phyloP scores from a whole-genome alignment of 2,113 vertebrate genomes.

The Eolophus roseicapilla region DNA sequence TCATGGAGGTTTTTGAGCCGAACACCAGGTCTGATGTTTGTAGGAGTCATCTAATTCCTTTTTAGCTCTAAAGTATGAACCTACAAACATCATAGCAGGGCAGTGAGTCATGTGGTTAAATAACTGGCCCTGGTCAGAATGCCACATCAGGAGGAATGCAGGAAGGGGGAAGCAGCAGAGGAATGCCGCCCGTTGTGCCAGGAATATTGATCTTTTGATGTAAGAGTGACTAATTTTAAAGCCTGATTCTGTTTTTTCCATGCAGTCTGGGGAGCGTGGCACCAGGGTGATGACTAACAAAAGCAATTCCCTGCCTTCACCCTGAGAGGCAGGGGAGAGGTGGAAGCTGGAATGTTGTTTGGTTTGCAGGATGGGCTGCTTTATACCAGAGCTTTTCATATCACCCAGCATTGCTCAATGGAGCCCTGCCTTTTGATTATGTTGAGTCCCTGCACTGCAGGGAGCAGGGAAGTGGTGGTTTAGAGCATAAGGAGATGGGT shows the following conservation, averaged over 20 bases:
- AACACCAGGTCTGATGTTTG: neutral
- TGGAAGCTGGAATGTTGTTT: conserved; percentile 29
- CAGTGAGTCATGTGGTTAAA: neutral
- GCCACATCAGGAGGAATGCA: neutral
- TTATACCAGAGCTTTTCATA: neutral
- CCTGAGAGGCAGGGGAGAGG: neutral
- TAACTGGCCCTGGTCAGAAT: neutral
- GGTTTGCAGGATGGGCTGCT: neutral
- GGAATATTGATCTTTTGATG: conserved; percentile 23
- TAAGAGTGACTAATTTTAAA: neutral
- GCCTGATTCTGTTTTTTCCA: neutral
- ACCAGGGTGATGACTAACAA: neutral
- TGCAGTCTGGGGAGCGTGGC: neutral
- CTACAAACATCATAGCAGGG: neutral
- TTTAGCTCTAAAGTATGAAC: neutral
- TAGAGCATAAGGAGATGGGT: neutral
- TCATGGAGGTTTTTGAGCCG: accelerated
- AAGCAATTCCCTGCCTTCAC: neutral
- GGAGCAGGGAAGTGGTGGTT: neutral
- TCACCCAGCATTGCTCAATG: neutral
- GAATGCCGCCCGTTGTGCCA: neutral
- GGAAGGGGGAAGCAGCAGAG: neutral
- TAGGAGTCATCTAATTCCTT: neutral
- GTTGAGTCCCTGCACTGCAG: neutral
- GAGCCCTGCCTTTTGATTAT: neutral